Evolutionary conservation across 2,113 vertebrate genomes (phyloP).

Genomic region (Camelus bactrianus): DNA sequence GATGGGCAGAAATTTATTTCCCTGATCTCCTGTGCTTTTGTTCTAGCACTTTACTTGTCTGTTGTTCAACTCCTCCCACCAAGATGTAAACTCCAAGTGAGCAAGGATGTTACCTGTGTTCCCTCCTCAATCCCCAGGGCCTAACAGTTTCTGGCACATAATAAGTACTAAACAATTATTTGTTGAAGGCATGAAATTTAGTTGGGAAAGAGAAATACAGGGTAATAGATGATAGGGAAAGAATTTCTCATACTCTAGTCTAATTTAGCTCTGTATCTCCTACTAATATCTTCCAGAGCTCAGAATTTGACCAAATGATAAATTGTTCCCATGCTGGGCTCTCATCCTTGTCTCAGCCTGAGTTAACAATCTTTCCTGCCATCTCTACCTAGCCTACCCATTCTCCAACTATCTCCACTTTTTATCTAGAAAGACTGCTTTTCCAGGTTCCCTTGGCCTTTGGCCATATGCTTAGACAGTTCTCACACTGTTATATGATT

Average conservation of each 20-base stretch:
- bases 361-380: not conserved
- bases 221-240: not conserved
- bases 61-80: not conserved
- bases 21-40: not conserved
- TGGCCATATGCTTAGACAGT: not conserved
- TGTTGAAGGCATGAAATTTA: slow-evolving; percentile 25
- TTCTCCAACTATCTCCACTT: not conserved
- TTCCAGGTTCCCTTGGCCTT: not conserved
- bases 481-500: not conserved
- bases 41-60: not conserved
- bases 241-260: not conserved
- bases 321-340: not conserved
- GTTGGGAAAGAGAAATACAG: slow-evolving; percentile 26
- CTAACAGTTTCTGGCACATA: slow-evolving; percentile 42
- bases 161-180: slow-evolving; percentile 14
- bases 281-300: not conserved
- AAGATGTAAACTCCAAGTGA: slow-evolving; percentile 14
- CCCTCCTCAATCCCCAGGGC: slow-evolving; percentile 20
- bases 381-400: not conserved
- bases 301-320: slow-evolving; percentile 3
- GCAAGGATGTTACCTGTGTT: slow-evolving; percentile 31
- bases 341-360: not conserved
- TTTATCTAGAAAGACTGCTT: not conserved
- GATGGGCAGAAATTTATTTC: slow-evolving; percentile 16
- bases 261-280: not conserved